Evolutionary conservation across 2,113 vertebrate genomes (phyloP), one percentile per base, ranked within the genome.

Genomic region (Eretmochelys imbricata): DNA sequence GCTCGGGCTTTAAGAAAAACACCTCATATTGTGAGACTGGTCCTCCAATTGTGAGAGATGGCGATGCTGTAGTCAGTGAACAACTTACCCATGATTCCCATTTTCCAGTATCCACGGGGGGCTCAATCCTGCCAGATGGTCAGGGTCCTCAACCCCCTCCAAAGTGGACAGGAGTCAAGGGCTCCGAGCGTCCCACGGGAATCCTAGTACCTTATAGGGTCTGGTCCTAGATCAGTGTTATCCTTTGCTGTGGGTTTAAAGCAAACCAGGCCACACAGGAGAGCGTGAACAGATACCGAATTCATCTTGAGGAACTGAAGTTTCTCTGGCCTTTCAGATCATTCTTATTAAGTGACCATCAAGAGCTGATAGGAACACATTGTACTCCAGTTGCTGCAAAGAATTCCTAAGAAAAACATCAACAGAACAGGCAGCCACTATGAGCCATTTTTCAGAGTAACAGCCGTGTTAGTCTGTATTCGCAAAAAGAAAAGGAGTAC

Each of bases 341-440:
- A 96, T 80, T 92, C 90, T 95, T 95, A 95, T 95, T 97, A 97
- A 94, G 89, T 62, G 95, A 87, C 96, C 93, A 94, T 62, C 82
- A 95, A 96, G 92, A 29, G 53, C 29, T 19, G 89, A 82, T 93
- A 96, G 87, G 78, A 54, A 54, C 53, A 54, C 8, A 6, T 22
- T 54, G 53, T 54, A 54, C 53, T 54, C 20, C 53, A 22, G 53
- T 54, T 54, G 53, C 19, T 8, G 53, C 53, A 54, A 22, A 54
- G 53, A 54, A 54, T 54, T 54, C 53, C 53, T 82, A 91, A 89
- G 59, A 79, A 92, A 96, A 96, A 89, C 80, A 93, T 84, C 89
- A 94, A 25, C 19, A 75, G 42, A 95, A 85, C 79, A 93, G 55
- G 50, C 85, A 94, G 83, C 57, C 85, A 92, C 82, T 83, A 78